These are phyloP conservation scores for Cetonia aurata DNA, from an alignment of 2,888 invertebrate species.

Conservation along the genomic window DNA sequence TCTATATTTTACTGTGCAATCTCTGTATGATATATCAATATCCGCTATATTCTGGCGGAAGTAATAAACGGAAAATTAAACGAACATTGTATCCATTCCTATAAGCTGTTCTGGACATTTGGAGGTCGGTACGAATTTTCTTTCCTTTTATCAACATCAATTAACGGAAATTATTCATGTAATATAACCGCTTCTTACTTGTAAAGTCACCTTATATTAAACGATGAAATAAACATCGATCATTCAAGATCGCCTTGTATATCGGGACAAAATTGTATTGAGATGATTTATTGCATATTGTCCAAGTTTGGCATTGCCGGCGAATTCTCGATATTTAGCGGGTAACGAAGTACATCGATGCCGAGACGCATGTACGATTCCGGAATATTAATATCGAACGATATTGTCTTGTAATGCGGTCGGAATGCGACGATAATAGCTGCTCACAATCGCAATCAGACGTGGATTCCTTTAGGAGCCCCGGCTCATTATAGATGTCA, in stretches of 20 bases:
- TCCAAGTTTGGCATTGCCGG: constrained; percentile 20
- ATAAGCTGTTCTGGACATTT: too few relatives aligned
- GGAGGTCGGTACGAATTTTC: too few relatives aligned
- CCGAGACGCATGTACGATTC: constrained; percentile 2
- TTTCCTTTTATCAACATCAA: too few relatives aligned
- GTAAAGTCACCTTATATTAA: background rate
- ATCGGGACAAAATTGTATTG: constrained; percentile 1
- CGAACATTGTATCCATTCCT: too few relatives aligned
- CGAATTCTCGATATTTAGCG: constrained; percentile 25
- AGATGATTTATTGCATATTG: constrained; percentile 41
- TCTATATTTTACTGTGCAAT: too few relatives aligned
- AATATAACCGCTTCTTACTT: background rate
- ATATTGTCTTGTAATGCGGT: constrained; percentile 36
- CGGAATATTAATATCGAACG: constrained; percentile 36
- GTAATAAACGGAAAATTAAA: too few relatives aligned
- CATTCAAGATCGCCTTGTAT: background rate
- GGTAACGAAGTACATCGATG: constrained; percentile 20
- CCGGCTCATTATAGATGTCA: constrained; percentile 24
- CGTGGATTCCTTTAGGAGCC: constrained; percentile 1
- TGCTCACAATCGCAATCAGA: constrained; percentile 8
- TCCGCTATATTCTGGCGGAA: too few relatives aligned
- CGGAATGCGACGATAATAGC: constrained; percentile 28
- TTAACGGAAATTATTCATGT: too few relatives aligned
- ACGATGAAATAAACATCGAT: background rate
- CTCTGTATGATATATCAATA: too few relatives aligned